phyloP scores from a whole-genome alignment of 2,113 vertebrate species.

The Astur gentilis region DNA sequence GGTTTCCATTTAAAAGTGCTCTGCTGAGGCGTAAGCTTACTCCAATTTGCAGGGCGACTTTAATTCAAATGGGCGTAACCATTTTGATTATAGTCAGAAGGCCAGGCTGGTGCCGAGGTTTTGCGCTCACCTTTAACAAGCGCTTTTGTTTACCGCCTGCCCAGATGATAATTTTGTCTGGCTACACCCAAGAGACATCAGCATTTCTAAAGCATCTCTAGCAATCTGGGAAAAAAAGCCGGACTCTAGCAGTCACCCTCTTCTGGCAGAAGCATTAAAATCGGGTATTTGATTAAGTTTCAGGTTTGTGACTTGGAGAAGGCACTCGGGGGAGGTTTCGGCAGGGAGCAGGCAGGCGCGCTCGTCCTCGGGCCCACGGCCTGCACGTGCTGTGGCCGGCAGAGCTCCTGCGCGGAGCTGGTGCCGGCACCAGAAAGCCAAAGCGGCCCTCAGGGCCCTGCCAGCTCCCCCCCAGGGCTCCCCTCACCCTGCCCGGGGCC shows the following conservation, averaged over 20 bases:
- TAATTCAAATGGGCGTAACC: neutral
- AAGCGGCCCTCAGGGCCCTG: neutral
- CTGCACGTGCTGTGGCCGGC: neutral
- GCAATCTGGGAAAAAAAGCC: neutral
- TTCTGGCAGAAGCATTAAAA: slow-evolving; percentile 14
- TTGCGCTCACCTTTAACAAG: neutral
- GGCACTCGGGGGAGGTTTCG: neutral
- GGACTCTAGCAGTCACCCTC: neutral
- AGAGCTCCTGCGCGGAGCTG: neutral
- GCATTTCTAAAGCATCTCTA: neutral
- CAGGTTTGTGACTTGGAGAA: neutral
- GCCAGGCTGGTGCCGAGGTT: neutral
- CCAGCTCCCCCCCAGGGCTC: too few species aligned
- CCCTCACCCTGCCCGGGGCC: neutral
- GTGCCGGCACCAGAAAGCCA: rapidly evolving
- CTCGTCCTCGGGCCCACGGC: neutral
- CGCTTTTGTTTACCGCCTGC: neutral
- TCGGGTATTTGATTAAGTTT: neutral
- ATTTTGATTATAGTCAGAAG: neutral
- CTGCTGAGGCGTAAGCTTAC: neutral
- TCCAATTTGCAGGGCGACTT: neutral
- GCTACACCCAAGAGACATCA: neutral
- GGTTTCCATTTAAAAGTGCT: neutral
- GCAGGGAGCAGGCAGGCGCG: neutral
- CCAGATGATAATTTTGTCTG: neutral